Base-by-base conservation (phyloP, 2,113 vertebrate species). In the Chloropsis hardwickii region DNA sequence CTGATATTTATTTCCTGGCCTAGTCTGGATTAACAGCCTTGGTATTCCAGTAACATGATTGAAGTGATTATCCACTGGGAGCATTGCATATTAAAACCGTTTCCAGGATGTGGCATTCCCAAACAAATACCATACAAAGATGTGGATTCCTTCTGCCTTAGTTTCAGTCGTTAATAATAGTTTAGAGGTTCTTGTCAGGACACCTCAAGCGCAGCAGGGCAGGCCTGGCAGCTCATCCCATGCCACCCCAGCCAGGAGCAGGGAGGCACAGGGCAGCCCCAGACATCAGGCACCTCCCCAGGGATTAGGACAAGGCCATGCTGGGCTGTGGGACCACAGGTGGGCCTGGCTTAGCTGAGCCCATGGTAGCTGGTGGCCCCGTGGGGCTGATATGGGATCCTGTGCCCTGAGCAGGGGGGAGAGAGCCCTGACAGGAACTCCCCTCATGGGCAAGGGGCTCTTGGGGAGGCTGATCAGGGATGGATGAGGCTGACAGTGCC, bases 221-320 rank as follows among this genome's bases (percentile, higher is more conserved):
- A 81, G 53, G 8, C 53, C 45, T 47, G 53, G 54, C 35, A 69
- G 44, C 66, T 48, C 9, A 1, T 17, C 56, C 6, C 2, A 1
- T 7, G 11, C 14, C 22, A 10, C 4, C n/a, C 20, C 44, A 86
- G 64, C 6, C 66, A 39, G 76, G 39, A 64, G 44, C 58, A 27
- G 40, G 47, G 24, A 54, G 22, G 25, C 44, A 28, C 42, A 14
- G 24, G 24, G 21, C 86, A 81, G 45, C 33, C 33, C 33, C 33
- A 10, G 53, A 2, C 29, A 45, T 3, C 0, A 0, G 20, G 33
- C 42, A 56, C 5, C 11, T 42, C 3, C 35, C 51, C 28, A 22
- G n/a, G 57, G 5, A 12, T 4, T 21, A 2, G 20, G 40, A 62
- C 45, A 24, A 29, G 45, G 22, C 29, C 4, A 0, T 37, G n/a